A percentile compares a stretch with the other conserved stretches of the same genome.
phyloP scores from a whole-genome alignment of 2,888 invertebrate genomes.

The Neoascia interrupta region DNA sequence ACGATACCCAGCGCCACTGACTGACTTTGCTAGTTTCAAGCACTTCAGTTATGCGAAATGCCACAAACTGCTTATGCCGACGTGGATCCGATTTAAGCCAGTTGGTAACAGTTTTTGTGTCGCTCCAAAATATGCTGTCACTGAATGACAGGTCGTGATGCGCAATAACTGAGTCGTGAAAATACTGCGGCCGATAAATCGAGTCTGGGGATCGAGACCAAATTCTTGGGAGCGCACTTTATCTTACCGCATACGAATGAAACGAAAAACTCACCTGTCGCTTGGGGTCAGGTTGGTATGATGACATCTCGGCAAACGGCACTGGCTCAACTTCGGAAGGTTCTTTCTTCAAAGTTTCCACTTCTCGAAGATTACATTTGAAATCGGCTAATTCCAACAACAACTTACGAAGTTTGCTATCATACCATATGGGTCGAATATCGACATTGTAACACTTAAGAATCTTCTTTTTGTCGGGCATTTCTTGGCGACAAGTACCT shows the following conservation, averaged over 20 bases:
- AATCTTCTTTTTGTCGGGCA: constrained; percentile 8
- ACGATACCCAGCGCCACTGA: constrained; percentile 43
- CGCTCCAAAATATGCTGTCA: constrained; percentile 63
- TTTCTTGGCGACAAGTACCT: neutral
- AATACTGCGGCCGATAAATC: neutral
- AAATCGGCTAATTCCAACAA: too few relatives aligned
- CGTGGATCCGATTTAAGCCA: constrained; percentile 70
- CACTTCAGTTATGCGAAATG: constrained; percentile 46
- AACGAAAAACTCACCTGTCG: neutral
- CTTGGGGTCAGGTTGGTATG: neutral
- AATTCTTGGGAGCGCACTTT: neutral
- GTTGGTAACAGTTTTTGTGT: constrained; percentile 67
- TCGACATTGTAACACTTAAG: neutral
- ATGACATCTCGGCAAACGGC: constrained; percentile 2
- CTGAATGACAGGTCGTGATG: constrained; percentile 12
- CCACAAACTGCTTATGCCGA: constrained; percentile 51
- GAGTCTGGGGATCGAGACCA: neutral
- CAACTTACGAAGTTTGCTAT: neutral
- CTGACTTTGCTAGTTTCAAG: constrained; percentile 35
- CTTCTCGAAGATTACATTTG: neutral
- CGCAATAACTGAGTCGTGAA: neutral
- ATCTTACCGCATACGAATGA: constrained; percentile 5
- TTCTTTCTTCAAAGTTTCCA: neutral
- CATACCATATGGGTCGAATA: constrained; percentile 9
- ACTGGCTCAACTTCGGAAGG: neutral